Evolutionary conservation across 2,888 invertebrate species (phyloP).

Genomic region (Scrobipalpa atriplicella): DNA sequence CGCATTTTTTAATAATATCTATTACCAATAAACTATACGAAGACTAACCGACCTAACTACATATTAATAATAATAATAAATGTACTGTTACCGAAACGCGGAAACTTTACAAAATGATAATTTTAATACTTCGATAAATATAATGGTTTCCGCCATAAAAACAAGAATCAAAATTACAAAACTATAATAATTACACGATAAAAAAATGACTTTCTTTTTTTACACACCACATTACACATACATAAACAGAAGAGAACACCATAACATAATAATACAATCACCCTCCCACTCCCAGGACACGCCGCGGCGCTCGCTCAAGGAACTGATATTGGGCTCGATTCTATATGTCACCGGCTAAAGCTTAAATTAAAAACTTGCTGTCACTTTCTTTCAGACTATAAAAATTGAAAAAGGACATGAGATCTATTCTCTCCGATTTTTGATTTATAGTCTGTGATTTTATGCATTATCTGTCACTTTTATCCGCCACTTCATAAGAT

Average conservation of each 20-base stretch:
- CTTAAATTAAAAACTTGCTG: too few relatives aligned
- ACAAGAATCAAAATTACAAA: constrained; percentile 42
- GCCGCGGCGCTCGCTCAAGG: neutral
- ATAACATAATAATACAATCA: constrained; percentile 46
- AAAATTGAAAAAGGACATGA: too few relatives aligned
- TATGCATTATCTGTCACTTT: too few relatives aligned
- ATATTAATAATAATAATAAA: constrained; percentile 11
- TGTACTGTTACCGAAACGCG: constrained; percentile 33
- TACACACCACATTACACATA: constrained; percentile 55
- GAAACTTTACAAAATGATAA: constrained; percentile 39
- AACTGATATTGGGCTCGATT: too few relatives aligned
- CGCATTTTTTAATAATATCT: constrained; percentile 8
- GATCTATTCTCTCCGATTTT: too few relatives aligned
- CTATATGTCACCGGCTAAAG: too few relatives aligned
- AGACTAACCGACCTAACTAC: constrained; percentile 18
- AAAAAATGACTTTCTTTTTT: constrained; percentile 54
- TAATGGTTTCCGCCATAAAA: constrained; percentile 55
- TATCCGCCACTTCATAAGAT: too few relatives aligned
- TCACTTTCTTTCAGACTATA: too few relatives aligned
- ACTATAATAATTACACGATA: constrained; percentile 62
- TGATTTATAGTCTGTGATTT: too few relatives aligned
- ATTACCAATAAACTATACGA: constrained; percentile 14
- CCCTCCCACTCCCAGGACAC: constrained; percentile 44
- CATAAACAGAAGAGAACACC: constrained; percentile 48
- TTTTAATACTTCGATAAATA: constrained; percentile 48